These are phyloP conservation scores for Chromobotia macracanthus DNA, from an alignment of 2,797 vertebrate species.

Conservation along the genomic window DNA sequence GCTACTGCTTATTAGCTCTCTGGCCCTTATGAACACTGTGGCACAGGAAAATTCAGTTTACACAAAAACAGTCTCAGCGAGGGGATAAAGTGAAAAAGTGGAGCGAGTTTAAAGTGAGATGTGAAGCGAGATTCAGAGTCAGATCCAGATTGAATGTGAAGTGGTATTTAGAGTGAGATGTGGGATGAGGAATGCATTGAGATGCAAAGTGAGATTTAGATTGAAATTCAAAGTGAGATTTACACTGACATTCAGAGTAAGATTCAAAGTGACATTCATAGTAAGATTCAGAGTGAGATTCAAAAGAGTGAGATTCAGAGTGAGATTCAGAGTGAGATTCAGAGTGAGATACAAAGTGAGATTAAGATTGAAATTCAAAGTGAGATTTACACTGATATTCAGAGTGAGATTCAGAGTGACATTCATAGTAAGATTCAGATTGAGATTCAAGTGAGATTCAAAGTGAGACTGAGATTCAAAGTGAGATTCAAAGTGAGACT, in stretches of 20 bases:
- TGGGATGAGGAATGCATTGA: neutral
- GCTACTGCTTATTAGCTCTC: conserved; percentile 35
- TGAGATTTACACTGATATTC: neutral
- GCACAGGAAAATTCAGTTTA: conserved; percentile 16
- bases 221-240: too few species aligned
- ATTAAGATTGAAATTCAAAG: neutral
- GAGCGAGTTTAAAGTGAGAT: neutral
- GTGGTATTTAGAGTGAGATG: neutral
- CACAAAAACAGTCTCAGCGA: neutral
- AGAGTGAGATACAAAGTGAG: neutral
- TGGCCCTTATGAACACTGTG: conserved; percentile 7
- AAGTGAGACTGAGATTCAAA: too few species aligned
- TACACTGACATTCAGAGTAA: neutral
- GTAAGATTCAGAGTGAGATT: neutral
- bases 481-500: too few species aligned
- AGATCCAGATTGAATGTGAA: neutral
- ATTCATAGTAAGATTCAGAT: neutral
- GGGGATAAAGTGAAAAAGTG: neutral
- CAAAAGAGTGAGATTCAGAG: neutral
- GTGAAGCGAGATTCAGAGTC: neutral
- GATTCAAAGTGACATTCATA: too few species aligned
- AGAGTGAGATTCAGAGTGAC: neutral
- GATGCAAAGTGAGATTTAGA: neutral
- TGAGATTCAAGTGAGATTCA: neutral
- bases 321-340: neutral